Evolutionary conservation across 1,140 invertebrate genomes (phyloP), one percentile per base, ranked within the genome.

Genomic region (Samia ricini): DNA sequence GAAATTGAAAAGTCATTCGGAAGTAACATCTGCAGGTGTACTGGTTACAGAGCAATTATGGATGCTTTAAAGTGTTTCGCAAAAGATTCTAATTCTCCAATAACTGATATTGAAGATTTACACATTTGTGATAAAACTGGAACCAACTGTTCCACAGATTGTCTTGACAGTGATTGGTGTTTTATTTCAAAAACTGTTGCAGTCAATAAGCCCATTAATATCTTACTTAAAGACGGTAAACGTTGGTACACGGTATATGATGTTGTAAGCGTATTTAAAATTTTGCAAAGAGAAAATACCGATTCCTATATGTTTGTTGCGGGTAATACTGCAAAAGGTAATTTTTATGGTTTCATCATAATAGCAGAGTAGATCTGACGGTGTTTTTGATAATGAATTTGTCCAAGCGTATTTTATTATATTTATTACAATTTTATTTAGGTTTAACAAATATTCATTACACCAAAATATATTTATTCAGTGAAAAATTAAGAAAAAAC

Each of bases 1-100:
- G 91, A 95, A 72, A 91, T 95, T 24, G 94, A 95, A 72, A 91
- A 94, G 69, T 92, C 92, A 0, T 92, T 95, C 71, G 94, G 93
- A 15, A 94, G 95, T 60, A 96, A 96, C 77, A 89, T 96, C 23
- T 97, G 96, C 69, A 91, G 96, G 18, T 97, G 96, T 74, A 97
- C 96, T 1, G 96, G 96, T 0, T 97, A 96, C 77, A 90, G 96
- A 61, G 93, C 95, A 2, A 96, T 97, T 78, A 83, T 97, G 18
- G 94, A 95, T 59, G 92, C 94, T 2, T 96, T 96, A 71, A 96
- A 95, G 83, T 92, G 92, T 51, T 93, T 95, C 57, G 93, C 92
- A 0, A 83, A 63, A 26, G 81, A 85, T 36, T 58, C 70, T 15
- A 22, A 58, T 54, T 5, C 52, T 48, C 36, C 63, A 3, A 18